Evolutionary conservation across 1,140 invertebrate species (phyloP).

Genomic region (Hypsibius dujardini): DNA sequence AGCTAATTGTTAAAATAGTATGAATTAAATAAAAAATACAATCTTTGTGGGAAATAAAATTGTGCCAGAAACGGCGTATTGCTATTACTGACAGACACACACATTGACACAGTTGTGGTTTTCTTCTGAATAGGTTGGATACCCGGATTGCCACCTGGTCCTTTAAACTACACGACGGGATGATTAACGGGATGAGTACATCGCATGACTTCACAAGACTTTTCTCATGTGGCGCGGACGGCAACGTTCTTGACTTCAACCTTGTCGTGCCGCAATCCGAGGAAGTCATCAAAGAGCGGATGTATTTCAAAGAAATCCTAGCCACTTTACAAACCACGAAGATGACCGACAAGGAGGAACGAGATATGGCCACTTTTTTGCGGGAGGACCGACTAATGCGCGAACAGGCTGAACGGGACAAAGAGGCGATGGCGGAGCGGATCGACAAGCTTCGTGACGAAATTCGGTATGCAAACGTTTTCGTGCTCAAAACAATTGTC

Average conservation of each 20-base stretch:
- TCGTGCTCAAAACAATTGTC: no score
- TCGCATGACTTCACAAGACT: background rate
- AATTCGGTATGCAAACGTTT: background rate
- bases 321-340: background rate
- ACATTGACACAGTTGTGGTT: background rate
- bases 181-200: background rate
- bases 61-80: background rate
- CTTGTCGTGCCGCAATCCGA: background rate
- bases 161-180: slow-evolving; percentile 2
- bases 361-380: background rate
- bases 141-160: background rate
- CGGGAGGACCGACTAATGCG: background rate
- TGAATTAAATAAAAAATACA: background rate
- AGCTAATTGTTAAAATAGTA: background rate
- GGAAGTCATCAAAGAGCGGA: background rate
- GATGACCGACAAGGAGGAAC: slow-evolving; percentile 1
- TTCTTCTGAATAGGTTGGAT: background rate
- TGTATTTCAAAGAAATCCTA: background rate
- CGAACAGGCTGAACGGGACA: background rate
- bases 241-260: background rate
- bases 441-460: background rate
- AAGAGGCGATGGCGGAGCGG: background rate
- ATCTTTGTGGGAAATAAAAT: background rate
- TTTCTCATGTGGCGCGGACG: background rate
- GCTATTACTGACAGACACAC: slow-evolving; percentile 4